phyloP scores from a whole-genome alignment of 1,140 invertebrate species.

The Metopolophium dirhodum region DNA sequence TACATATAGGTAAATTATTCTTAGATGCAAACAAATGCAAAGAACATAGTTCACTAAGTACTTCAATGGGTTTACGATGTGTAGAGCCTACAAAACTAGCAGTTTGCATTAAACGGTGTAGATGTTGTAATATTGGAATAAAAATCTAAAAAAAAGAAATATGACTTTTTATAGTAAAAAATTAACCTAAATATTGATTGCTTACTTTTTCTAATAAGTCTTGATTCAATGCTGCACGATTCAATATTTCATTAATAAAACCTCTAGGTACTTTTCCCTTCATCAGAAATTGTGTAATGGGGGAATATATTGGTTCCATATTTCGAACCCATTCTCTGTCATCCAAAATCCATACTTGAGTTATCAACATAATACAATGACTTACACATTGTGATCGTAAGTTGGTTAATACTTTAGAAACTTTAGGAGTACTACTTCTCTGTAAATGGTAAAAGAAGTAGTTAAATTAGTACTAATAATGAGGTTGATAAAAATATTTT shows the following conservation, averaged over 20 bases:
- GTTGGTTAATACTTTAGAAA: slow-evolving; percentile 67
- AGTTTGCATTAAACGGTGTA: slow-evolving; percentile 73
- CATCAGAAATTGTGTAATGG: slow-evolving; percentile 70
- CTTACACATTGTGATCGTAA: slow-evolving; percentile 72
- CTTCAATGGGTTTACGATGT: slow-evolving; percentile 72
- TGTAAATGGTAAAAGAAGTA: slow-evolving; percentile 62
- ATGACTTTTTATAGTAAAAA: slow-evolving; percentile 14
- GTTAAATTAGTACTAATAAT: slow-evolving; percentile 48
- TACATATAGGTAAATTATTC: slow-evolving; percentile 77
- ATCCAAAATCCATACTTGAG: slow-evolving; percentile 66
- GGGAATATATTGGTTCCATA: slow-evolving; percentile 62
- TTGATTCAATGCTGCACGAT: slow-evolving; percentile 66
- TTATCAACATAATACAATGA: slow-evolving; percentile 69
- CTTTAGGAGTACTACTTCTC: slow-evolving; percentile 68
- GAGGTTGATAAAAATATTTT: not conserved
- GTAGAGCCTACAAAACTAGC: slow-evolving; percentile 76
- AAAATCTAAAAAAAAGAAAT: slow-evolving; percentile 68
- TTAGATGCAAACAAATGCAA: slow-evolving; percentile 68
- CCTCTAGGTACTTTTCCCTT: slow-evolving; percentile 72
- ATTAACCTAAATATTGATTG: not conserved
- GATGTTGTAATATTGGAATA: slow-evolving; percentile 72
- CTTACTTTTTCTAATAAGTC: slow-evolving; percentile 59
- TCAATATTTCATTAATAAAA: slow-evolving; percentile 72
- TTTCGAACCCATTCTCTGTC: slow-evolving; percentile 59
- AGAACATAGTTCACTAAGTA: slow-evolving; percentile 75